Evolutionary conservation across 2,888 invertebrate genomes (phyloP).

Genomic region (Perizoma flavofasciatum): DNA sequence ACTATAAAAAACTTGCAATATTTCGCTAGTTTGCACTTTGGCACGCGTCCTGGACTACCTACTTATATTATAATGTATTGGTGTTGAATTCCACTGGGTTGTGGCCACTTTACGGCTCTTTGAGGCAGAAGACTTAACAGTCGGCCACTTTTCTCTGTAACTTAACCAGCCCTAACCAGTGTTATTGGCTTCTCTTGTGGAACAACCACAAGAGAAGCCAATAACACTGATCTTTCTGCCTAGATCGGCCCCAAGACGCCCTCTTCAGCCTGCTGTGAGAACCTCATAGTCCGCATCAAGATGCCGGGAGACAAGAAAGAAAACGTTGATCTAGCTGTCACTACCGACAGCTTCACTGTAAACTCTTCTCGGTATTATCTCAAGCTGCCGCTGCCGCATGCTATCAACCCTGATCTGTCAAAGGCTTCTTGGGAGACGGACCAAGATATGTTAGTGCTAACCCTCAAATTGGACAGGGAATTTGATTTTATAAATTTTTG

Average conservation of each 20-base stretch:
- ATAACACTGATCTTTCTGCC: conserved; percentile 36
- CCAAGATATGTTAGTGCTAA: conserved; percentile 86
- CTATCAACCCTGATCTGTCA: conserved; percentile 91
- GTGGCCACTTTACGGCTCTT: too few species aligned
- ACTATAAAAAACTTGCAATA: too few species aligned
- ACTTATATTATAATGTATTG: too few species aligned
- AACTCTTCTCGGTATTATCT: conserved; percentile 87
- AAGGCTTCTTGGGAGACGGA: conserved; percentile 91
- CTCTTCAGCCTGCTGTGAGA: conserved; percentile 92
- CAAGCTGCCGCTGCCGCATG: conserved; percentile 90
- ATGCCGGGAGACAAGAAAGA: conserved; percentile 90
- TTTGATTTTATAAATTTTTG: conserved; percentile 95
- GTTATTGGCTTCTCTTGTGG: too few species aligned
- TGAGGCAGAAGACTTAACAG: too few species aligned
- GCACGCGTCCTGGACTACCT: not conserved
- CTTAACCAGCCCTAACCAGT: too few species aligned
- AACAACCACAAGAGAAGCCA: too few species aligned
- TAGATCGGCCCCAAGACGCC: conserved; percentile 92
- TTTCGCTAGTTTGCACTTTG: too few species aligned
- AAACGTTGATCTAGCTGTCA: conserved; percentile 89
- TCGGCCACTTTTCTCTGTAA: too few species aligned
- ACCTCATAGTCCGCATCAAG: conserved; percentile 90
- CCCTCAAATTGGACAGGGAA: conserved; percentile 90
- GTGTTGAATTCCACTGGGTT: too few species aligned
- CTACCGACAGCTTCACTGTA: conserved; percentile 85